Evolutionary conservation across 2,797 vertebrate species (phyloP).

Genomic region (Tragopan temminckii): DNA sequence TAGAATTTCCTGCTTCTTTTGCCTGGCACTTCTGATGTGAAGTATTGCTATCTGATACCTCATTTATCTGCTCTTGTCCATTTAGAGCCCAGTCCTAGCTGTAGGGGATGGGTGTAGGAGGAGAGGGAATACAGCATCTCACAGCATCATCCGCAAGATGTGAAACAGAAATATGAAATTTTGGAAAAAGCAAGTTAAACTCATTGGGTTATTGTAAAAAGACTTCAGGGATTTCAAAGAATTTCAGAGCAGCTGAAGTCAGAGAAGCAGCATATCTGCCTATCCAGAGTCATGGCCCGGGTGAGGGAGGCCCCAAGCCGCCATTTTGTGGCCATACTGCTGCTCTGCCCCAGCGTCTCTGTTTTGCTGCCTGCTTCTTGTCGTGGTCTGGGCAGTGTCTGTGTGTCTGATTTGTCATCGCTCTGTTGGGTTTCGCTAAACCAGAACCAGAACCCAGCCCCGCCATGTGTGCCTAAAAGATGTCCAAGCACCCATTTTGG

Average conservation of each 20-base stretch:
- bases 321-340: background rate
- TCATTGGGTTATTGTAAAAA: background rate
- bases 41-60: background rate
- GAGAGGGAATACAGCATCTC: background rate
- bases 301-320: background rate
- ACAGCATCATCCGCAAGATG: background rate
- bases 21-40: background rate
- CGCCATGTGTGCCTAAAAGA: background rate
- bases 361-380: background rate
- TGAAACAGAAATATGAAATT: background rate
- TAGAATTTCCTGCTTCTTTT: background rate
- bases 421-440: background rate
- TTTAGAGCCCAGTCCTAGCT: background rate
- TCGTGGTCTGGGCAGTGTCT: background rate
- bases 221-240: background rate
- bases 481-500: background rate
- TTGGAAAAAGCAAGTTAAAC: background rate
- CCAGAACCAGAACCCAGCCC: background rate
- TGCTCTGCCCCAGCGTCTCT: background rate
- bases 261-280: background rate
- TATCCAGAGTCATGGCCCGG: background rate
- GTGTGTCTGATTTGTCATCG: fast-evolving
- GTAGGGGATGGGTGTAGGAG: background rate
- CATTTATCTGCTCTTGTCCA: background rate
- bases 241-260: background rate